Evolutionary conservation across 2,888 invertebrate genomes (phyloP), one percentile per base, ranked within the genome.

Genomic region (Leptura quadrifasciata): DNA sequence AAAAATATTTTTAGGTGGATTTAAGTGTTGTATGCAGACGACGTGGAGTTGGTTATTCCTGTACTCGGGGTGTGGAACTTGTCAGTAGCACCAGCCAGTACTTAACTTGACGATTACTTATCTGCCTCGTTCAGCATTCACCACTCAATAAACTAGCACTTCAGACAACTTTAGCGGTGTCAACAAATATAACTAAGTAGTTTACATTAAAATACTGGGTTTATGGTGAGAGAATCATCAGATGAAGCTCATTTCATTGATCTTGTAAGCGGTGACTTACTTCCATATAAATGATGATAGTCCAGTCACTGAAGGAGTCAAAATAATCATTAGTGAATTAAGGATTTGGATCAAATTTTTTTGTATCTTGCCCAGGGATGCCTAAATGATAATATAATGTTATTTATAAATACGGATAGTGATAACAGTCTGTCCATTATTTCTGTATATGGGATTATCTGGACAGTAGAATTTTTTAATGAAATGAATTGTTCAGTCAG

Each of bases 61-160:
- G 71, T 71, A 71, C 21, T 15, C 73, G 63, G 74, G 74, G 80
- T 79, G 78, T 82, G 81, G 78, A 75, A 79, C 71, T 78, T 81
- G 82, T 82, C 80, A 80, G 78, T 82, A 80, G 78, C 82, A 81
- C 77, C 79, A 76, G 71, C 64, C 74, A 64, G 79, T 80, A 80
- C 80, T 82, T 81, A 82, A 77, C 80, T 78, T 69, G 60, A 68
- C 74, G 80, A 82, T 82, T 82, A 80, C 77, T 82, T 82, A 82
- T 82, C 80, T 74, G 77, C 61, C 76, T 76, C 79, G 69, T 80
- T 79, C 76, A 73, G 39, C 67, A 75, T 72, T 81, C 80, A 69
- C 73, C 79, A 81, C 79, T 76, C 80, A 77, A 82, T 82, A 82
- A 80, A 81, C 70, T 73, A 68, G 69, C 78, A 78, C 75, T 76